Evolutionary conservation across 2,797 vertebrate genomes (phyloP), one percentile per base, ranked within the genome.

Genomic region (Staurois parvus): DNA sequence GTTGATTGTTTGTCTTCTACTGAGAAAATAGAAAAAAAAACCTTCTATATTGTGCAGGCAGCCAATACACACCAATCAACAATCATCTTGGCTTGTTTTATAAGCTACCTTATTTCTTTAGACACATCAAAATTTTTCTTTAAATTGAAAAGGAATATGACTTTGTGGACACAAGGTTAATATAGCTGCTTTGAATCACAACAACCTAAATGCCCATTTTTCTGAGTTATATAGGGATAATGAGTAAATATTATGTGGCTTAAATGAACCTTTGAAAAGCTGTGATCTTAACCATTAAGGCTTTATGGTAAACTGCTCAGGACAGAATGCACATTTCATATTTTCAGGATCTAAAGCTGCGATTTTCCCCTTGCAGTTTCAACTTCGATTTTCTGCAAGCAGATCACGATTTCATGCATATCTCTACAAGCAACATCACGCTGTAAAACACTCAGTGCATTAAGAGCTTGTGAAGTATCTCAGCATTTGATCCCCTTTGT

Each of bases 401-500:
- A 87, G 68, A 73, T 74, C 69, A 88, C 85, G 84, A 90, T 79
- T 87, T 66, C 42, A 73, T 37, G 29, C 76, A 79, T 76, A 81
- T 86, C 84, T 79, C 80, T 86, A 73, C 62, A 84, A 85, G 84
- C 72, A 75, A 87, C 56, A 83, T 79, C 70, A 56, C 75, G 82
- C 80, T 86, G 85, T 86, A 83, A 86, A 86, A 79, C 85, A 73
- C 85, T 86, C 75, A 66, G 52, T 72, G 74, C 75, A 86, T 77
- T 86, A 85, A 85, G 84, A 69, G 78, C 75, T 86, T 86, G 85
- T 79, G 81, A 83, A 87, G 85, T 87, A 84, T 70, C 81, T 69
- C 69, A 74, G 81, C 76, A 79, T 84, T 92, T 90, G 92, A 89
- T 93, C 89, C 81, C 90, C 88, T 92, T 91, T 92, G 92, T 91